These are phyloP conservation scores for Sipunculus nudus DNA, from an alignment of 2,888 invertebrate genomes.

Conservation along the genomic window DNA sequence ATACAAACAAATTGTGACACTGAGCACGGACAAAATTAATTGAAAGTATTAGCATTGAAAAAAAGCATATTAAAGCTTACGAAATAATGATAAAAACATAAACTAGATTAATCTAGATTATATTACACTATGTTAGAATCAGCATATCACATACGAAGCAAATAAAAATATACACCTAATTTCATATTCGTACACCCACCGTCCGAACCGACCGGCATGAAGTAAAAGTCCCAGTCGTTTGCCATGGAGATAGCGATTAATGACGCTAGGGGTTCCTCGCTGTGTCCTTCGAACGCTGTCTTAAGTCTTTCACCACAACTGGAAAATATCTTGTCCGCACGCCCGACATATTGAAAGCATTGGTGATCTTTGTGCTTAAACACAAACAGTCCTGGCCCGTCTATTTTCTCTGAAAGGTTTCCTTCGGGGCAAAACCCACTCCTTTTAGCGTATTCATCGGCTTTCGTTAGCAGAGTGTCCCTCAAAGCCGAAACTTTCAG, in stretches of 20 bases:
- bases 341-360: constrained; percentile 36
- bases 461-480: constrained; percentile 32
- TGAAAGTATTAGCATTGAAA: no score
- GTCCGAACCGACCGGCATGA: constrained; percentile 27
- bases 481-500: constrained; percentile 34
- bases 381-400: constrained; percentile 42
- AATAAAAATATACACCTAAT: constrained; percentile 1
- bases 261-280: constrained; percentile 29
- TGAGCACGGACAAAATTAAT: no score
- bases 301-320: constrained; percentile 32
- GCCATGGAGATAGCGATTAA: constrained; percentile 36
- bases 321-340: constrained; percentile 34
- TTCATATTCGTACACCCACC: constrained; percentile 18
- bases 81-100: no score
- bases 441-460: constrained; percentile 31
- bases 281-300: constrained; percentile 34
- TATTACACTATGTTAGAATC: no score
- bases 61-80: no score
- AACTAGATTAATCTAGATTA: no score
- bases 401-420: constrained; percentile 21
- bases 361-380: constrained; percentile 42
- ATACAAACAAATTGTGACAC: no score
- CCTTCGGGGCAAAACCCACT: not conserved
- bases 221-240: constrained; percentile 45
- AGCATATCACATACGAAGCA: no score